Conservation (phyloP, 2,888 invertebrate genomes). For the Hesperia comma region DNA sequence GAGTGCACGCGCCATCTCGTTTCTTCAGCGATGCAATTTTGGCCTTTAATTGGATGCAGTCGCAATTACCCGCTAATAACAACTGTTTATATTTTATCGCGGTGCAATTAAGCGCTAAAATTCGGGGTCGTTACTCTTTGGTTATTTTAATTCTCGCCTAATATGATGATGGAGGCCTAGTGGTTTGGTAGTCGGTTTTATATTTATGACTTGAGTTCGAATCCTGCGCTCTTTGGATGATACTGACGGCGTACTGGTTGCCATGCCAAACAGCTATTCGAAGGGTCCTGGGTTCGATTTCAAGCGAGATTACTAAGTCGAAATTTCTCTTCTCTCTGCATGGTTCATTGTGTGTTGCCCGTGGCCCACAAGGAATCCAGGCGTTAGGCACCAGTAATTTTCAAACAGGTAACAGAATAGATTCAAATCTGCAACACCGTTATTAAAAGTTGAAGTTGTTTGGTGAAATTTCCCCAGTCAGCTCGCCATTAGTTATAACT, state of each 20-base stretch:
- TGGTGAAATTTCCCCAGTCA: conserved; percentile 26
- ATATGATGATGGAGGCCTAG: neutral
- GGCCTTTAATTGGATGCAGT: neutral
- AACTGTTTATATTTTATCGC: conserved; percentile 9
- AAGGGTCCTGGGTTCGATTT: too few species aligned
- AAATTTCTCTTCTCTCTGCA: too few species aligned
- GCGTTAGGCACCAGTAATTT: neutral
- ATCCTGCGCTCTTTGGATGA: too few species aligned
- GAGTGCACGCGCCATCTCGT: conserved; percentile 6
- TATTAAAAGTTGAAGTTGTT: conserved; percentile 34
- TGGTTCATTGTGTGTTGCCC: too few species aligned
- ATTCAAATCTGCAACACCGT: conserved; percentile 30
- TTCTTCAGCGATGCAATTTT: conserved; percentile 7
- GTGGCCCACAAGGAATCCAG: too few species aligned
- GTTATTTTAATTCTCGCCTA: conserved; percentile 4
- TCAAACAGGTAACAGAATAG: neutral
- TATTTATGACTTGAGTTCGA: too few species aligned
- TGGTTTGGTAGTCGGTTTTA: too few species aligned
- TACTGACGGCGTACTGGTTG: too few species aligned
- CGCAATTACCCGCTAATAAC: conserved; percentile 14
- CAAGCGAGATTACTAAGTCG: too few species aligned
- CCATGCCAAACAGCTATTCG: too few species aligned
- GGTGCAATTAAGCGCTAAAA: neutral
- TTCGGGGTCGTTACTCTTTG: conserved; percentile 1
- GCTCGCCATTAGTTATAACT: conserved; percentile 36